Conservation (phyloP, 2,797 vertebrate genomes). For the Poecilia velifera region DNA sequence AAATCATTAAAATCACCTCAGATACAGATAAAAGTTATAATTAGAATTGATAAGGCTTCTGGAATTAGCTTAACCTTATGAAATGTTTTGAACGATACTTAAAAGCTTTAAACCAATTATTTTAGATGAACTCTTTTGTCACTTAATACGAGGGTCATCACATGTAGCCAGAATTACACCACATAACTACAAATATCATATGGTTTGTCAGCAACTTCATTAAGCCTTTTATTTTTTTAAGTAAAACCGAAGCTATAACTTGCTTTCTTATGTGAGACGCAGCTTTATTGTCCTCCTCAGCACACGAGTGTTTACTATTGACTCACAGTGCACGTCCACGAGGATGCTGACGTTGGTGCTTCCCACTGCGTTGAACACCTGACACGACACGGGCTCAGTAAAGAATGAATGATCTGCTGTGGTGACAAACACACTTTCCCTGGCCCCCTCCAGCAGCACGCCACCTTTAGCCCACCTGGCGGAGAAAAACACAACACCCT, state of each 20-base stretch:
- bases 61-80: background rate
- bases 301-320: slow-evolving; percentile 6
- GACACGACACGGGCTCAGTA: slow-evolving; percentile 95
- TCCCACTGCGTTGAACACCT: slow-evolving; percentile 94
- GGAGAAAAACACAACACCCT: slow-evolving; percentile 9
- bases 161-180: background rate
- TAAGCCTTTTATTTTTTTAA: background rate
- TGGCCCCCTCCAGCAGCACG: slow-evolving; percentile 89
- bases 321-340: slow-evolving; percentile 96
- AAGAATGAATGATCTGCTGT: slow-evolving; percentile 95
- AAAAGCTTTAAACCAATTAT: background rate
- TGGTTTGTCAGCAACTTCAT: background rate
- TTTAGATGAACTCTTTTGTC: background rate
- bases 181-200: background rate
- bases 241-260: background rate
- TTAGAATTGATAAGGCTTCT: background rate
- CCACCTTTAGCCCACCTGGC: slow-evolving; percentile 95
- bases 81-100: background rate
- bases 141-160: background rate
- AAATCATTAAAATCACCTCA: background rate
- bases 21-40: background rate
- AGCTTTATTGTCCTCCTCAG: slow-evolving; percentile 10
- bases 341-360: slow-evolving; percentile 96
- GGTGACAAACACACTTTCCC: slow-evolving; percentile 88
- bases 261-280: background rate